Evolutionary conservation across 2,888 invertebrate species (phyloP).

Genomic region (Auanema sp.): DNA sequence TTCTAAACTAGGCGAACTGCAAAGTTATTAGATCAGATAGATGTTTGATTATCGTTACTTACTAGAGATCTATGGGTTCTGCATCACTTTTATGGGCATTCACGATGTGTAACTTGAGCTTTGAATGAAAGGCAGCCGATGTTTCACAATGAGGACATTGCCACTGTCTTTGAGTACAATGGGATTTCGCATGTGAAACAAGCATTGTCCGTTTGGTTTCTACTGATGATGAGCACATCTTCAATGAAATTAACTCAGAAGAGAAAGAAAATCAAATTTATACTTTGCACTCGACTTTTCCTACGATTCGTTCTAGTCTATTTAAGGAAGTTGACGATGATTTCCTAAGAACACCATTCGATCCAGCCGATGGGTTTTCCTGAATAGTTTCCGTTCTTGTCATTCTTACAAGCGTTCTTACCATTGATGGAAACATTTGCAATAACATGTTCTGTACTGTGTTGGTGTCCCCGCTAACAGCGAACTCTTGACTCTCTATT

Average conservation of each 20-base stretch:
- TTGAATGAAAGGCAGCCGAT: slow-evolving; percentile 20
- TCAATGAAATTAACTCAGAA: background rate
- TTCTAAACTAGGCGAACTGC: slow-evolving; percentile 18
- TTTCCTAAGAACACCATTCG: too few species aligned
- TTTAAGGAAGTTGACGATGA: background rate
- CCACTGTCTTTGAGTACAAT: slow-evolving; percentile 17
- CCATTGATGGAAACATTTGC: slow-evolving; percentile 20
- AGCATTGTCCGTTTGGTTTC: slow-evolving; percentile 21
- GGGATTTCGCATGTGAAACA: slow-evolving; percentile 17
- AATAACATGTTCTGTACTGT: slow-evolving; percentile 17
- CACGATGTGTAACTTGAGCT: slow-evolving; percentile 18
- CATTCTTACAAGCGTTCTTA: background rate
- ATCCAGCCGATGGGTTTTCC: too few species aligned
- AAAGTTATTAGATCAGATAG: slow-evolving; percentile 2
- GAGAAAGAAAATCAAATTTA: background rate
- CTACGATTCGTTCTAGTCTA: slow-evolving; percentile 16
- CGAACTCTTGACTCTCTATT: too few species aligned
- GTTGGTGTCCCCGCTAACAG: too few species aligned
- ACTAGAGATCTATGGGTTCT: slow-evolving; percentile 21
- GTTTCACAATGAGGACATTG: slow-evolving; percentile 20
- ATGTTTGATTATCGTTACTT: background rate
- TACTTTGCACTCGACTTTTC: slow-evolving; percentile 19
- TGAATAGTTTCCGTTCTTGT: too few species aligned
- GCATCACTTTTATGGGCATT: slow-evolving; percentile 21
- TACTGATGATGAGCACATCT: slow-evolving; percentile 13